Evolutionary conservation across 2,797 vertebrate species (phyloP).

Genomic region (Myotis daubentonii): DNA sequence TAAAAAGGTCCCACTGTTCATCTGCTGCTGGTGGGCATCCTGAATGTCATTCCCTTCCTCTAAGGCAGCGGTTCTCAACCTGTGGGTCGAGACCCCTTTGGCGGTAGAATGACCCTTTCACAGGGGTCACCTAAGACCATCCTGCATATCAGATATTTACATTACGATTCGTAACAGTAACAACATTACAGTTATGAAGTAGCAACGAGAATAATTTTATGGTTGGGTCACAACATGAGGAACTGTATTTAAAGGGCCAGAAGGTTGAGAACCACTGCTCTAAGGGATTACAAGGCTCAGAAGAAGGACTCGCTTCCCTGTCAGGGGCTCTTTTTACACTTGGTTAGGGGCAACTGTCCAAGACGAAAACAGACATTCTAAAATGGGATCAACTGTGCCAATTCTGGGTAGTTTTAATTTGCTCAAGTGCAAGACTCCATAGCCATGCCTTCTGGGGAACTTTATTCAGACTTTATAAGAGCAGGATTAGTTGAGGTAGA

Average conservation of each 20-base stretch:
- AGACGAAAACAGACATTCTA: not conserved
- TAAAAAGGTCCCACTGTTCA: slow-evolving; percentile 55
- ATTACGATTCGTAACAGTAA: too few relatives aligned
- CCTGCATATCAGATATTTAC: too few relatives aligned
- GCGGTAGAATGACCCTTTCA: too few relatives aligned
- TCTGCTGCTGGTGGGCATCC: not conserved
- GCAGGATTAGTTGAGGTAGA: not conserved
- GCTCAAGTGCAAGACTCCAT: not conserved
- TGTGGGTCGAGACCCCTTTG: too few relatives aligned
- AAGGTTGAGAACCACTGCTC: not conserved
- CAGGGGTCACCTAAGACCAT: too few relatives aligned
- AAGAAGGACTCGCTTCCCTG: not conserved
- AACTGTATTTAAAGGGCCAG: too few relatives aligned
- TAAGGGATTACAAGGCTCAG: not conserved
- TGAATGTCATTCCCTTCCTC: not conserved
- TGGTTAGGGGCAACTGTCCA: not conserved
- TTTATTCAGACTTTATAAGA: slow-evolving; percentile 10
- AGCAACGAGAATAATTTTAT: too few relatives aligned
- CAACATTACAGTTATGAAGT: too few relatives aligned
- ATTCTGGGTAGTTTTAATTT: not conserved
- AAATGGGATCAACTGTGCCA: not conserved
- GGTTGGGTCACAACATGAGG: too few relatives aligned
- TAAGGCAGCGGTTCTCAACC: not conserved
- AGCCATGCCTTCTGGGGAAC: not conserved
- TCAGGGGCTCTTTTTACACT: not conserved